Evolutionary conservation across 2,888 invertebrate species (phyloP).

Genomic region (Drosophila infuscata): DNA sequence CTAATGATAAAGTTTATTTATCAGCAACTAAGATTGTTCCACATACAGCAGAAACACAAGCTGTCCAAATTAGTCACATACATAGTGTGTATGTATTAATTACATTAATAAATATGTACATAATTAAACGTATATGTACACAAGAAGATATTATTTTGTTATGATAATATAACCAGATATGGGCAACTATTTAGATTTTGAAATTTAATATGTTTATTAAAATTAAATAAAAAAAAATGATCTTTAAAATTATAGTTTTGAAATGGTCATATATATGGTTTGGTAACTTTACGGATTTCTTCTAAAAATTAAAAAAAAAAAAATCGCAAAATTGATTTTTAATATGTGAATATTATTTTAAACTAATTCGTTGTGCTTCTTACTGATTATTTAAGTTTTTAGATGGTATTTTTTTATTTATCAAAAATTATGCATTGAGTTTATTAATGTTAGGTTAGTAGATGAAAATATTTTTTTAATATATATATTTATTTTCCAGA

Average conservation of each 20-base stretch:
- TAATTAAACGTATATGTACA: neutral
- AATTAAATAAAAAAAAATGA: neutral
- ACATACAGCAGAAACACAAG: slow-evolving; percentile 15
- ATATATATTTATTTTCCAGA: neutral
- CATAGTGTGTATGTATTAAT: neutral
- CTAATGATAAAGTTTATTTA: slow-evolving; percentile 21
- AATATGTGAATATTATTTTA: neutral
- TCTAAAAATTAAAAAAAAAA: too few relatives aligned
- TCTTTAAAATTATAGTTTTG: neutral
- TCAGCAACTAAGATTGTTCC: slow-evolving; percentile 16
- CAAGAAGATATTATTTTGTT: neutral
- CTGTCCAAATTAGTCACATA: slow-evolving; percentile 13
- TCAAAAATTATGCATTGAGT: neutral
- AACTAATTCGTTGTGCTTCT: neutral
- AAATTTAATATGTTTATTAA: neutral
- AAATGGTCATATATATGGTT: neutral
- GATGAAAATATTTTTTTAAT: neutral
- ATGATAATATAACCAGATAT: neutral
- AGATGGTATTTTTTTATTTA: neutral
- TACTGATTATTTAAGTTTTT: neutral
- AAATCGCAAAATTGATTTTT: too few relatives aligned
- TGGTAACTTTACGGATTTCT: neutral
- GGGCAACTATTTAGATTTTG: neutral
- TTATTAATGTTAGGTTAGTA: too few relatives aligned
- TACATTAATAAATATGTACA: neutral